Base-by-base conservation (phyloP, 2,888 invertebrate genomes). In the Apeira syringaria region DNA sequence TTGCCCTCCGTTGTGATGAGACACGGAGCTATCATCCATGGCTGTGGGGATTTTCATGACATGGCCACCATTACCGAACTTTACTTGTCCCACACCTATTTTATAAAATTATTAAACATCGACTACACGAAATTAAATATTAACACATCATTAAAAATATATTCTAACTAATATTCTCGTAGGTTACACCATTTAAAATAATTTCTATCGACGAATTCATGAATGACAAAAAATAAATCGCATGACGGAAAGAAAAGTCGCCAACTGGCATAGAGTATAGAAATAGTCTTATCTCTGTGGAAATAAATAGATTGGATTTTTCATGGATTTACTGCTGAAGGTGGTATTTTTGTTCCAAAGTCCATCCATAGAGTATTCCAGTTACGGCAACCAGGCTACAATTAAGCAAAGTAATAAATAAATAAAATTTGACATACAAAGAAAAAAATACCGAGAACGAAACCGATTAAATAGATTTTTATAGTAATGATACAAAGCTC, bases 21-120 rank as follows among this genome's bases (percentile, higher is more conserved):
- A 89, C 78, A 90, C 90, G 87, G 90, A 90, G 88, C 84, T 90
- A 88, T 90, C 90, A 88, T 90, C 90, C 90, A 90, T 90, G 90
- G 90, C 87, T 88, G 90, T 89, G 82, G 90, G 90, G 87, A 91
- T 90, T 90, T 90, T 91, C 90, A 91, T 91, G 89, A 90, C 90
- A 90, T 90, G 90, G 88, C 90, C 90, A 90, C 90, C 90, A 90
- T 90, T 90, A 90, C 90, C 88, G 78, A 82, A 81, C 88, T 69
- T 69, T 62, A 68, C 65, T 86, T 86, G 87, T 88, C 89, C 86
- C 86, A 86, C 85, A 84, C 85, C 80, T 84, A 87, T 84, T 82
- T 64, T 68, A 66, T 59, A 79, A 73, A 84, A 82, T 83, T 86
- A 83, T 71, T n/a, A 58, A 77, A 68, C 68, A 78, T 75, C 69